Evolutionary conservation across 2,113 vertebrate genomes (phyloP), one percentile per base, ranked within the genome.

Genomic region (Prunella fulvescens): DNA sequence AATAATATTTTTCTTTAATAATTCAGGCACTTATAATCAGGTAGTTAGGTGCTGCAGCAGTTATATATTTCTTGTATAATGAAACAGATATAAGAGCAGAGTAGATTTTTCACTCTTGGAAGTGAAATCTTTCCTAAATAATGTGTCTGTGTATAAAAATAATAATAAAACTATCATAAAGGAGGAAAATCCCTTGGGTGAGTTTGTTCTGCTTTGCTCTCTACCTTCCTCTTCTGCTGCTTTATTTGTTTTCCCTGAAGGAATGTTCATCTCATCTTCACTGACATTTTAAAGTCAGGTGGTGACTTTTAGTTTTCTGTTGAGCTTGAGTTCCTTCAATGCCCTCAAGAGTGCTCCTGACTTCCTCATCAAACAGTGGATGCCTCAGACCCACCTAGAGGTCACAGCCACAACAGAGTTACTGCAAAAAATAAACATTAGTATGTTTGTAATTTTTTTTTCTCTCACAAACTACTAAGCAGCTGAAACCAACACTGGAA

Each of bases 201-300:
- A 48, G 40, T 90, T 91, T 84, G 33, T 23, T 45, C 61, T 87
- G 51, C 28, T 84, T 78, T 89, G 45, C 60, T 92, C 37, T 92
- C 62, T 85, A 1, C 69, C 51, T 81, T 93, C 25, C 7, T 24
- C 24, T 93, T 86, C 65, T 84, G 51, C 26, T 69, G 10, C 47
- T 84, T 76, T 48, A 56, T 91, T 88, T 86, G 14, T 83, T 78
- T 95, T 88, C 72, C 86, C 65, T 65, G 44, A 79, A 92, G 81
- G 53, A 81, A 81, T 42, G 44, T 76, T 79, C 44, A 31, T 78
- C 93, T 88, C 24, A 60, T 91, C 73, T 88, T 64, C 72, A 86
- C 47, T 91, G 94, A 93, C 65, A 86, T 92, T 97, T 91, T 67
- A 67, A 77, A 92, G 44, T 92, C 94, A 86, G 80, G 69, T 89